phyloP scores from a whole-genome alignment of 2,113 vertebrate genomes.

The Prionailurus bengalensis region DNA sequence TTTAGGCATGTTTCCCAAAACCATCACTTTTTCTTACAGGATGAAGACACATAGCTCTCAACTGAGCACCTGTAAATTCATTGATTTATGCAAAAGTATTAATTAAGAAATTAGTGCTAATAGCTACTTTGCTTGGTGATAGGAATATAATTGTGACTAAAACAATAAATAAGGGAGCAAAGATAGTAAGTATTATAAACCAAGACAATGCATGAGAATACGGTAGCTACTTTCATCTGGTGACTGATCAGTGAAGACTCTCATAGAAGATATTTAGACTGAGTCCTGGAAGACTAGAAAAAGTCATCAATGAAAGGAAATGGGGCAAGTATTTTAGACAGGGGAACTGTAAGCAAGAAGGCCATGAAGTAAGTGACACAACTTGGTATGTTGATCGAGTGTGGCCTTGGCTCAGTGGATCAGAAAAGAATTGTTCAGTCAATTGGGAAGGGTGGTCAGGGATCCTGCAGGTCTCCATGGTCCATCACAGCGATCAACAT shows the following conservation, averaged over 20 bases:
- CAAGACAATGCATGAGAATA: not conserved
- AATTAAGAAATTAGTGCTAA: not conserved
- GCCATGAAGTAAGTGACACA: not conserved
- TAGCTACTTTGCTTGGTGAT: not conserved
- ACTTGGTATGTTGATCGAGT: not conserved
- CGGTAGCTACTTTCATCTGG: not conserved
- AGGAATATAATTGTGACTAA: not conserved
- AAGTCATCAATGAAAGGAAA: not conserved
- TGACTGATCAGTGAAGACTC: not conserved
- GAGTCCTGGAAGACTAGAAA: not conserved
- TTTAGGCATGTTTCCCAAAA: not conserved
- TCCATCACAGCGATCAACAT: not conserved
- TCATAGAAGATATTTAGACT: not conserved
- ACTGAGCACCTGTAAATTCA: not conserved
- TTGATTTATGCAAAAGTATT: not conserved
- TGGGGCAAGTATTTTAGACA: not conserved
- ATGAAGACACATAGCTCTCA: not conserved
- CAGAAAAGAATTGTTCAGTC: not conserved
- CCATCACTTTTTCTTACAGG: not conserved
- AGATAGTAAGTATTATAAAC: not conserved
- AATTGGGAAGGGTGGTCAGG: not conserved
- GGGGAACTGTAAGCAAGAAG: not conserved
- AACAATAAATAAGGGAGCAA: not conserved
- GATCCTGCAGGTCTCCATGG: not conserved
- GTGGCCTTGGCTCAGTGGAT: not conserved